Evolutionary conservation across 2,888 invertebrate species (phyloP).

Genomic region (Apamea crenata): DNA sequence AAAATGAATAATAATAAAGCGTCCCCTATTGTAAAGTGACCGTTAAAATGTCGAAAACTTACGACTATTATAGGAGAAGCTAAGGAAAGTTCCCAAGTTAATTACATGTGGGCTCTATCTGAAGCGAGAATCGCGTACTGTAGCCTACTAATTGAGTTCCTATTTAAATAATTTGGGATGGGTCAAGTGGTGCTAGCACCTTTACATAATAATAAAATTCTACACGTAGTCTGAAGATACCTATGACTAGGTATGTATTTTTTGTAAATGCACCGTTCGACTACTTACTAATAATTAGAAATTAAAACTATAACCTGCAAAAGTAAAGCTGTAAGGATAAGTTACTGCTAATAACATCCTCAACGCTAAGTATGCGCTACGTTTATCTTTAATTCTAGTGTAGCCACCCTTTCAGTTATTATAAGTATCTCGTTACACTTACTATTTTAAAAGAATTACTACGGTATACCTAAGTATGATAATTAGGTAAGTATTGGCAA

Average conservation of each 20-base stretch:
- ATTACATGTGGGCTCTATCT: constrained; percentile 85
- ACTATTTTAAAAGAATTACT: constrained; percentile 46
- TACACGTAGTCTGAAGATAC: neutral
- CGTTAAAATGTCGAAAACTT: constrained; percentile 81
- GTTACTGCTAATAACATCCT: constrained; percentile 60
- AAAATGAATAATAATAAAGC: constrained; percentile 62
- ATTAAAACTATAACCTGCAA: constrained; percentile 18
- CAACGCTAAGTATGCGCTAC: constrained; percentile 20
- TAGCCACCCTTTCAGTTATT: constrained; percentile 41
- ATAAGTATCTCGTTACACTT: constrained; percentile 50
- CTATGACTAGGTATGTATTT: neutral
- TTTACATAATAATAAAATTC: constrained; percentile 71
- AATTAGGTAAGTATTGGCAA: constrained; percentile 48
- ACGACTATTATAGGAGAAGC: constrained; percentile 63
- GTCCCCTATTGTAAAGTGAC: constrained; percentile 75
- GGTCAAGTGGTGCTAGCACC: constrained; percentile 67
- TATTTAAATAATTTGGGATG: constrained; percentile 82
- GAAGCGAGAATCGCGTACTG: constrained; percentile 76
- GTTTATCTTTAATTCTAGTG: constrained; percentile 56
- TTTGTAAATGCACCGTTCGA: neutral
- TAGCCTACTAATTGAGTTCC: constrained; percentile 81
- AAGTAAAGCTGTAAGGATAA: constrained; percentile 49
- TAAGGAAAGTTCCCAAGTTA: constrained; percentile 75
- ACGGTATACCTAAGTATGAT: constrained; percentile 40
- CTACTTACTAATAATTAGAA: constrained; percentile 24